These are phyloP conservation scores for Acromyrmex echinatior DNA, from an alignment of 1,140 invertebrate species.

Conservation along the genomic window DNA sequence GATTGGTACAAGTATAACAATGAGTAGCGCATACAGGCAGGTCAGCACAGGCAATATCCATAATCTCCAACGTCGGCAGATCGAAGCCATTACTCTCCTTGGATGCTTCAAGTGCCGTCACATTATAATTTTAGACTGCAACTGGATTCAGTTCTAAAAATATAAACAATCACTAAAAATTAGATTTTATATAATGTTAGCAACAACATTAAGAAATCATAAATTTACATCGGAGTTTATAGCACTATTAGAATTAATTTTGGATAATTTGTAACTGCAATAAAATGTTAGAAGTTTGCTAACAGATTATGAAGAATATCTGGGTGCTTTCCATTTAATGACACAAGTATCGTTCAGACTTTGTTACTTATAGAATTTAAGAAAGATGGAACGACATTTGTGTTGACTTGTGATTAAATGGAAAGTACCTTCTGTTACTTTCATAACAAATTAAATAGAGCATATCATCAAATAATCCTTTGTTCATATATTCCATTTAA, in stretches of 20 bases:
- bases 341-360: no score
- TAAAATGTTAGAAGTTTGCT: not conserved
- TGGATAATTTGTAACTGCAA: not conserved
- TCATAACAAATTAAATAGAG: not conserved
- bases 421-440: no score
- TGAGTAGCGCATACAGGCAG: conserved; percentile 92
- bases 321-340: no score
- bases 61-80: conserved; percentile 92
- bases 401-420: no score
- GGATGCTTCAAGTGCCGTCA: conserved; percentile 69
- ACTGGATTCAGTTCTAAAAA: not conserved
- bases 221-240: not conserved
- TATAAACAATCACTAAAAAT: not conserved
- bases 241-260: not conserved
- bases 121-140: conserved; percentile 61
- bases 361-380: no score
- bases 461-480: not conserved
- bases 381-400: no score
- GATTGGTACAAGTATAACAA: conserved; percentile 94
- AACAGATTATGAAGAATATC: not conserved
- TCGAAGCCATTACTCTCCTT: conserved; percentile 80
- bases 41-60: conserved; percentile 96
- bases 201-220: not conserved
- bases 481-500: not conserved
- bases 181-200: not conserved